phyloP scores from a whole-genome alignment of 1,140 invertebrate genomes.

The Glossosoma conforme region DNA sequence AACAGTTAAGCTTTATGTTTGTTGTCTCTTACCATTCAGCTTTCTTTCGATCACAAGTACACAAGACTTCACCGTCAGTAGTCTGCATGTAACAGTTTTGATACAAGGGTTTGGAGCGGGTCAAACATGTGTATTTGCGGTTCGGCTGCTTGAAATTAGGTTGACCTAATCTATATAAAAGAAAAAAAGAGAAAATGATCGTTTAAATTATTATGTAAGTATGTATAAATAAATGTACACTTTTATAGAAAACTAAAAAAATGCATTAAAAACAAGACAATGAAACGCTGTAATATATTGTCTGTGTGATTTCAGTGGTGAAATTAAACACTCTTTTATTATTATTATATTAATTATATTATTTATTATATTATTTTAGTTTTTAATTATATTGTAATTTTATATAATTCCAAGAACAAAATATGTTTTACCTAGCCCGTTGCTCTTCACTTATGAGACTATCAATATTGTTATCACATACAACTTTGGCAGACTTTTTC shows the following conservation, averaged over 20 bases:
- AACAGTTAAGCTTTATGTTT: too few relatives aligned
- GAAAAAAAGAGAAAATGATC: conserved; percentile 11
- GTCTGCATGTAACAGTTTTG: conserved; percentile 75
- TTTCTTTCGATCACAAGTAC: conserved; percentile 78
- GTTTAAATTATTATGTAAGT: too few relatives aligned
- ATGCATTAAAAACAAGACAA: too few relatives aligned
- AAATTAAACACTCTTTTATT: too few relatives aligned
- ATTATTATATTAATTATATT: too few relatives aligned
- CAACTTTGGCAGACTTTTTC: conserved; percentile 6
- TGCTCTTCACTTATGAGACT: conserved; percentile 21
- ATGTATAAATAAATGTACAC: background rate
- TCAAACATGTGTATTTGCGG: conserved; percentile 35
- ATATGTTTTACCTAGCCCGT: conserved; percentile 12
- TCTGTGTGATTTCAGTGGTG: too few relatives aligned
- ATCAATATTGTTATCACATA: conserved; percentile 2
- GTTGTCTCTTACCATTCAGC: conserved; percentile 65
- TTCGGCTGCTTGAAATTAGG: conserved; percentile 20
- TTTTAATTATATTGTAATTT: too few relatives aligned
- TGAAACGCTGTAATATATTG: too few relatives aligned
- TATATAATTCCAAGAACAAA: too few relatives aligned
- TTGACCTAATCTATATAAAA: conserved; percentile 15
- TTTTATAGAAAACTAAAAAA: too few relatives aligned
- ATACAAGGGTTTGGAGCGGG: conserved; percentile 65
- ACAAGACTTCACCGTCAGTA: conserved; percentile 72
- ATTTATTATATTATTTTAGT: too few relatives aligned